Base-by-base conservation (phyloP, 2,113 vertebrate genomes). In the Oryctolagus cuniculus region DNA sequence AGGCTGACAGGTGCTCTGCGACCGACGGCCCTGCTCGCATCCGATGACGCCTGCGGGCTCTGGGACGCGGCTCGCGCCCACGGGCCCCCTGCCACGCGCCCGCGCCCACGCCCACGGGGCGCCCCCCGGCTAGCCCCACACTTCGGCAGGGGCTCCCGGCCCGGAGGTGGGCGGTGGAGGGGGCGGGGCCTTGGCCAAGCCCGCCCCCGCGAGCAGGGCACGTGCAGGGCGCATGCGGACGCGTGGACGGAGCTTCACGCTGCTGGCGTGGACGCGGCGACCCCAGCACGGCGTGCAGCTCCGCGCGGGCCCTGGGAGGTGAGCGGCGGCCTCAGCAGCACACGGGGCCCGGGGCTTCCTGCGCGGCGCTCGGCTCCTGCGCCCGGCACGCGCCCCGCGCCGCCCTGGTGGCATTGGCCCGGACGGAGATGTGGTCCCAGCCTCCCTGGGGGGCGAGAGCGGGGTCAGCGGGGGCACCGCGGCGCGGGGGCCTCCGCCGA, bases 371-470 rank as follows among this genome's bases (percentile, higher is more conserved):
- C 0, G 34, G 58, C 86, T 93, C 55, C 22, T 75, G 79, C 58
- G 96, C 96, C 87, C 72, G 85, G 21, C 16, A 12, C 6, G 49
- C 1, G 0, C 97, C 78, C 58, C 95, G 98, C 0, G 98, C 89
- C 3, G 97, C 97, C 92, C 99, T 98, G 64, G 98, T 98, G 7
- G 99, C 97, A 85, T 99, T 99, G 90, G 98, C 99, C 96, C 99
- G 98, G 77, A 99, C 96, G 12, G 99, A 99, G 90, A 99, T 97
- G 96, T 99, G 98, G 89, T 99, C 99, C 99, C 99, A 99, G 49
- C 99, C 99, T 5, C 99, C 99, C 99, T 99, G 87, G 6, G 6
- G 95, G 29, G 69, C 29, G 92, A 93, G 0, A 66, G 27, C 6
- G 13, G 0, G 0, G 3, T 96, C 78, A 92, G 21, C 17, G 0